These are phyloP conservation scores for Dreissena rostriformis DNA, from an alignment of 1,140 invertebrate species.

Conservation along the genomic window DNA sequence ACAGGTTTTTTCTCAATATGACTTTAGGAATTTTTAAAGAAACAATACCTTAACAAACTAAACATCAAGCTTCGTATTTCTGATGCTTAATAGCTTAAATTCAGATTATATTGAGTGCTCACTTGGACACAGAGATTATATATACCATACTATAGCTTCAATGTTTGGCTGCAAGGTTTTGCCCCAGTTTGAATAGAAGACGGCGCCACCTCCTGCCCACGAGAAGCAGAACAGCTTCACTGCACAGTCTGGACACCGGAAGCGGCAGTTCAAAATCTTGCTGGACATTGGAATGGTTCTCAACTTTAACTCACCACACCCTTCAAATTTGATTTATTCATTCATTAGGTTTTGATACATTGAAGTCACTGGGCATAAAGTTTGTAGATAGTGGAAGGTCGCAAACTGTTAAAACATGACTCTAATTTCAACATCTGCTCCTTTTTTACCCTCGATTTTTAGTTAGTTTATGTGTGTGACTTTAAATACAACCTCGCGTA, in stretches of 20 bases:
- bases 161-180: slow-evolving; percentile 61
- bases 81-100: not conserved
- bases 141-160: slow-evolving; percentile 68
- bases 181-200: slow-evolving; percentile 72
- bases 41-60: not conserved
- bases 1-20: no score
- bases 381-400: no score
- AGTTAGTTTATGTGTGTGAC: no score
- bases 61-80: not conserved
- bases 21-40: not conserved
- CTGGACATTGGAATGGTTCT: slow-evolving; percentile 37
- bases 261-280: slow-evolving; percentile 69
- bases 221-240: slow-evolving; percentile 74
- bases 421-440: no score
- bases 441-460: no score
- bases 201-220: slow-evolving; percentile 77
- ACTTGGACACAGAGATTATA: not conserved
- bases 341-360: no score
- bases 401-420: no score
- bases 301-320: no score
- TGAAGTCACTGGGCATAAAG: no score
- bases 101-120: not conserved
- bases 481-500: no score
- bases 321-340: no score
- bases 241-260: slow-evolving; percentile 60